Conservation (phyloP, 2,888 invertebrate species). For the Litoditis marina region DNA sequence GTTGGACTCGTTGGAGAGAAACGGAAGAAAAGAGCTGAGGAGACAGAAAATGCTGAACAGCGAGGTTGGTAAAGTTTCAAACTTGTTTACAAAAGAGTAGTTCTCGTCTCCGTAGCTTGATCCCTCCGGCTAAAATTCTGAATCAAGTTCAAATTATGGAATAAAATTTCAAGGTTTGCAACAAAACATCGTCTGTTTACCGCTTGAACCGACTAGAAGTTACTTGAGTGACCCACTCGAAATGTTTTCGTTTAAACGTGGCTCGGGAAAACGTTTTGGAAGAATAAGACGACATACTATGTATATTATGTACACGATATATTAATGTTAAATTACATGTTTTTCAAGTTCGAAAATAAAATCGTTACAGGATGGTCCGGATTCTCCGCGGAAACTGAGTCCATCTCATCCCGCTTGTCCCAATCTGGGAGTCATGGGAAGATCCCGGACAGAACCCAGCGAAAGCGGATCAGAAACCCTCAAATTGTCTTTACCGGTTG, state of each 20-base stretch:
- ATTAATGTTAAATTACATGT: too few species aligned
- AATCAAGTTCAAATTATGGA: too few species aligned
- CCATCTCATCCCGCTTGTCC: conserved; percentile 25
- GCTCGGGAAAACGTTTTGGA: neutral
- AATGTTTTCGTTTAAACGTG: neutral
- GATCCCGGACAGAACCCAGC: conserved; percentile 29
- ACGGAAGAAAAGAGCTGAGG: conserved; percentile 40
- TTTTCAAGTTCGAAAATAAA: too few species aligned
- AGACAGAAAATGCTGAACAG: conserved; percentile 29
- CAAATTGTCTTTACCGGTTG: too few species aligned
- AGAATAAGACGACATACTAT: too few species aligned
- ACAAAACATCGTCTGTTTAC: neutral
- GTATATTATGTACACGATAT: too few species aligned
- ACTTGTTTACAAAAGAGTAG: too few species aligned
- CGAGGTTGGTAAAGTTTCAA: conserved; percentile 8
- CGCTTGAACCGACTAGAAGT: neutral
- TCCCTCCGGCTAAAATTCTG: too few species aligned
- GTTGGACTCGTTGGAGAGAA: conserved; percentile 41
- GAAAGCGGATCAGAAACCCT: neutral
- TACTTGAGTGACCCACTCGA: neutral
- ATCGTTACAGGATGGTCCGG: too few species aligned
- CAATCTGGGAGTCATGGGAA: conserved; percentile 40
- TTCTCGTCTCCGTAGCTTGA: too few species aligned
- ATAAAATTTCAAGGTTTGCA: too few species aligned
- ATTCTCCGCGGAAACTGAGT: neutral